Evolutionary conservation across 2,113 vertebrate species (phyloP).

Genomic region (Propithecus coquereli): DNA sequence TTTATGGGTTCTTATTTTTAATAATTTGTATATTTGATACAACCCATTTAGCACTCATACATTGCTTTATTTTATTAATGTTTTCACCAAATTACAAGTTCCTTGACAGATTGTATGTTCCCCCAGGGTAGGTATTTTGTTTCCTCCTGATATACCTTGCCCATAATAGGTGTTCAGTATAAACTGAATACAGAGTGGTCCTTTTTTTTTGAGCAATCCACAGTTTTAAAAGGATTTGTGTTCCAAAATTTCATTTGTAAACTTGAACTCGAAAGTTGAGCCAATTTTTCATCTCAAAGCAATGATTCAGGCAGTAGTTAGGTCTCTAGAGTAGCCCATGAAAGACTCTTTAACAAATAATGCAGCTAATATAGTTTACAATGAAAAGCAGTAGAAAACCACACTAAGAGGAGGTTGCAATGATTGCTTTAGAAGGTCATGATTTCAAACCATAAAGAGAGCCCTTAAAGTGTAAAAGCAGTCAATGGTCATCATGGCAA

Average conservation of each 20-base stretch:
- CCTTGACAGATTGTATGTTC: neutral
- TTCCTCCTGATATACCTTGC: neutral
- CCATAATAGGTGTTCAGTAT: neutral
- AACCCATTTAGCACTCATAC: neutral
- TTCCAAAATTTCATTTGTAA: neutral
- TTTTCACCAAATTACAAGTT: constrained; percentile 45
- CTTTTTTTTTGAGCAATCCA: neutral
- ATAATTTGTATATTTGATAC: constrained; percentile 14
- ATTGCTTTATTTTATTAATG: constrained; percentile 44
- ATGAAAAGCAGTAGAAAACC: neutral
- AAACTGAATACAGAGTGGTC: neutral
- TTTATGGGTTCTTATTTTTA: constrained; percentile 23
- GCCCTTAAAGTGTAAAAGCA: neutral
- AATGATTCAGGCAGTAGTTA: neutral
- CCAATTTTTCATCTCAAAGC: neutral
- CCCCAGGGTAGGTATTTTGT: neutral
- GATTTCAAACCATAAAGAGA: neutral
- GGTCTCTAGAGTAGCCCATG: neutral
- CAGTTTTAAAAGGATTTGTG: neutral
- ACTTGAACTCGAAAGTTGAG: neutral
- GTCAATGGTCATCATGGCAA: neutral
- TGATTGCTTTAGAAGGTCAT: neutral
- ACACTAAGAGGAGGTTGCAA: neutral
- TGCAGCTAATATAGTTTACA: neutral
- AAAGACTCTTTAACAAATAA: constrained; percentile 5